phyloP scores from a whole-genome alignment of 1,140 invertebrate genomes.

The Stenopsyche tienmushanensis region DNA sequence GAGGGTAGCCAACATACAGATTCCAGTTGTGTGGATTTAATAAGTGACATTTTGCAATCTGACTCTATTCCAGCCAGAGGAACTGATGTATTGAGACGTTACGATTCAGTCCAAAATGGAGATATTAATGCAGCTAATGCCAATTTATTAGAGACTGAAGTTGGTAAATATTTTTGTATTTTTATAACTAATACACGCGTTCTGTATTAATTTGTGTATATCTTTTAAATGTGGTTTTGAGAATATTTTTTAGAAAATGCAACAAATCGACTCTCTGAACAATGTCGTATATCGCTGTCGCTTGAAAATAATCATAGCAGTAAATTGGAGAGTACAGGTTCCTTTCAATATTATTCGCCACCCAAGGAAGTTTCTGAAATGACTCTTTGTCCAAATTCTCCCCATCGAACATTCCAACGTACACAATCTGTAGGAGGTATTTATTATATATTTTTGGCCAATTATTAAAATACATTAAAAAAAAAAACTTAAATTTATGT shows the following conservation, averaged over 20 bases:
- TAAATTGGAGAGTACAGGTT: no score
- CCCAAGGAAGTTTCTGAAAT: slow-evolving; percentile 25
- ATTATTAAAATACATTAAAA: no score
- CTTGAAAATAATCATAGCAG: no score
- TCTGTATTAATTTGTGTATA: no score
- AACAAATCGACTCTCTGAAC: no score
- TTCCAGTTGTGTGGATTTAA: slow-evolving; percentile 50
- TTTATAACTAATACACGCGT: background rate
- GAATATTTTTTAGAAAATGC: no score
- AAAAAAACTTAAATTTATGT: slow-evolving; percentile 8
- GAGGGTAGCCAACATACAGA: slow-evolving; percentile 51
- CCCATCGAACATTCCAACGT: slow-evolving; percentile 25
- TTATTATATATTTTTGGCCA: slow-evolving; percentile 4
- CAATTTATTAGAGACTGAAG: slow-evolving; percentile 38
- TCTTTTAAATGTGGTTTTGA: no score
- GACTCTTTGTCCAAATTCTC: slow-evolving; percentile 40
- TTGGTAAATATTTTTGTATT: slow-evolving; percentile 26
- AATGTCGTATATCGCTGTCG: no score
- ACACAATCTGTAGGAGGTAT: slow-evolving; percentile 32
- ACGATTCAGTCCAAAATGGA: slow-evolving; percentile 41
- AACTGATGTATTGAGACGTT: slow-evolving; percentile 36
- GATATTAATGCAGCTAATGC: slow-evolving; percentile 40
- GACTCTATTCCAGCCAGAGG: slow-evolving; percentile 41
- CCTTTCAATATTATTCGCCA: background rate
- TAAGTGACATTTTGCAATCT: slow-evolving; percentile 39